These are phyloP conservation scores for Lepidochrysops patricia DNA, from an alignment of 2,888 invertebrate genomes.

Conservation along the genomic window DNA sequence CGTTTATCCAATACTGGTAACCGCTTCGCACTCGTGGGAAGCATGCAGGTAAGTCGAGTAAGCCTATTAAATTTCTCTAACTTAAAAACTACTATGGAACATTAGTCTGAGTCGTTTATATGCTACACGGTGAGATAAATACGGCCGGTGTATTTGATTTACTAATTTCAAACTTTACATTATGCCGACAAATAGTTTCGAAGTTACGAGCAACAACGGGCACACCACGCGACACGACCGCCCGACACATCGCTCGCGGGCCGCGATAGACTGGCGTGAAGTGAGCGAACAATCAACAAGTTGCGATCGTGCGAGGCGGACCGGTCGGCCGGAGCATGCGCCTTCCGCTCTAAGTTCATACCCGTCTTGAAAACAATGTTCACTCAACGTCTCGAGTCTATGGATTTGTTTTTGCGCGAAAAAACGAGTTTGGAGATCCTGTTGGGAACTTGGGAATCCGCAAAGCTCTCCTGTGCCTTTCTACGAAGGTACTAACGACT, in stretches of 20 bases:
- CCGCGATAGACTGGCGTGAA: conserved; percentile 60
- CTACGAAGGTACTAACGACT: conserved; percentile 8
- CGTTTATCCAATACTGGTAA: conserved; percentile 70
- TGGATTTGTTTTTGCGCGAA: conserved; percentile 66
- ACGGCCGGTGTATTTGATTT: conserved; percentile 47
- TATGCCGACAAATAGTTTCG: conserved; percentile 67
- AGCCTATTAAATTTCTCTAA: conserved; percentile 67
- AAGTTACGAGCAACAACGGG: conserved; percentile 55
- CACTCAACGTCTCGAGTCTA: conserved; percentile 34
- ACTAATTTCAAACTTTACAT: conserved; percentile 66
- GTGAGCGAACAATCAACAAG: conserved; percentile 72
- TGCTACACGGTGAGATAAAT: conserved; percentile 42
- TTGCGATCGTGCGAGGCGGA: conserved; percentile 57
- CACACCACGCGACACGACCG: conserved; percentile 52
- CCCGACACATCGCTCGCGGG: conserved; percentile 62
- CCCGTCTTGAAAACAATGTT: conserved; percentile 47
- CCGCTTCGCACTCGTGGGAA: conserved; percentile 64
- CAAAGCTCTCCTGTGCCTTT: conserved; percentile 4
- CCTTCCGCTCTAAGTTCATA: conserved; percentile 58
- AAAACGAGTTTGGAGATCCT: conserved; percentile 34
- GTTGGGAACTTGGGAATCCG: background rate
- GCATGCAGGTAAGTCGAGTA: conserved; percentile 69
- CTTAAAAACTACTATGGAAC: conserved; percentile 56
- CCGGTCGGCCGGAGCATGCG: conserved; percentile 62
- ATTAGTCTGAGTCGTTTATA: conserved; percentile 45